Base-by-base conservation (phyloP, 2,797 vertebrate species). In the Lacerta viridis region DNA sequence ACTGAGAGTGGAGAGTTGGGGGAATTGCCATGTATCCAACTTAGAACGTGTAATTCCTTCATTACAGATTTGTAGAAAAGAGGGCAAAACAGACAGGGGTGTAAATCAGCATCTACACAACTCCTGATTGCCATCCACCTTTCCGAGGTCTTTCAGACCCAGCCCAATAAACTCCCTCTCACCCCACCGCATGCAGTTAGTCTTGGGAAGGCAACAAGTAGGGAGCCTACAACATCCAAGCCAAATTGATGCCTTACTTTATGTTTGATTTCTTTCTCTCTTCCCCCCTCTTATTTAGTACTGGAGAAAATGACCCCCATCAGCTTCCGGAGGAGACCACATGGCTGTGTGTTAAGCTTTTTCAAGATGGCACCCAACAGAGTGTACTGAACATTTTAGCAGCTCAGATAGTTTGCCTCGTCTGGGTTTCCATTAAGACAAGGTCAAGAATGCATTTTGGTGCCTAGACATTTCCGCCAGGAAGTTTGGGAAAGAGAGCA, bases 251-350 rank as follows among this genome's bases (percentile, higher is more conserved):
- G 81, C 59, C 68, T 9, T 93, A 5, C 11, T 93, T 4, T 88
- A 11, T 95, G 7, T 79, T 92, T 93, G 39, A 86, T 66, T 93
- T 93, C 89, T 93, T 95, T 94, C n/a, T 55, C 18, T 69, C 17
- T 76, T 41, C 64, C 13, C 64, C 69, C 2, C 29, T 74, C 74
- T 55, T 15, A 55, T 55, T 55, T 55, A 98, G 97, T 98, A 98
- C 83, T 98, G 97, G 97, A 97, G 97, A 95, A 97, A 97, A 95
- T 98, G 93, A 97, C 50, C 43, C 43, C 25, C 39, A 87, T 66
- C 77, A 15, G 39, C 72, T 87, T 1, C 33, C 61, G n/a, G 15
- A 5, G 27, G 61, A 10, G 86, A 92, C 72, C 36, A 92, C 0
- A 83, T 69, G 85, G 74, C 79, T 88, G 72, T 18, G 83, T 46